Percentiles rank a stretch among this genome's conserved stretches.
Conservation (phyloP, 2,797 vertebrate genomes). For the Oreortyx pictus region DNA sequence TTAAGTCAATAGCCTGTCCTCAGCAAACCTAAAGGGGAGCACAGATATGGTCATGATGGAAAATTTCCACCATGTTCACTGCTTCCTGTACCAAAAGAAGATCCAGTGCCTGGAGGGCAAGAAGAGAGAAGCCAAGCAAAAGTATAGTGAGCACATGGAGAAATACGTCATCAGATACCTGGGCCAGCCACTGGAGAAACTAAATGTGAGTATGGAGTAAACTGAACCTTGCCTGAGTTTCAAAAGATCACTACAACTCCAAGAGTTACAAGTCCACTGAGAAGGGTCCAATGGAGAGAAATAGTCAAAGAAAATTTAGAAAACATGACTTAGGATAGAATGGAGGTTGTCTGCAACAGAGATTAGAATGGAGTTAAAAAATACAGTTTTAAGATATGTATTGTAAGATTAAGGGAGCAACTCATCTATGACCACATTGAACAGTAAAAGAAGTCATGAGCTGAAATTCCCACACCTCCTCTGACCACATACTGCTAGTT, state of each 20-base stretch:
- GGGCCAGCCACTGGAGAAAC: constrained; percentile 67
- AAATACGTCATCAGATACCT: constrained; percentile 20
- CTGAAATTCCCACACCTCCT: not conserved
- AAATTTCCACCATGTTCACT: constrained; percentile 67
- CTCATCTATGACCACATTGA: not conserved
- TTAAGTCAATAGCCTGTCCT: constrained; percentile 39
- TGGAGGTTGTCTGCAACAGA: not conserved
- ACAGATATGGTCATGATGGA: constrained; percentile 69
- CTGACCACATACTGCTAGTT: not conserved
- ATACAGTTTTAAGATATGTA: not conserved
- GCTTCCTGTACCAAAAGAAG: constrained; percentile 47
- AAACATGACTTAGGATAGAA: not conserved
- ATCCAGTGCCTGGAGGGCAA: constrained; percentile 49
- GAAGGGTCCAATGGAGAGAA: not conserved
- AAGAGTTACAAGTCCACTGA: not conserved
- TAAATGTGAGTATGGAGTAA: constrained; percentile 37
- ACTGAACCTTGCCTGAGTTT: not conserved
- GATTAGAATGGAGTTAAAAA: not conserved
- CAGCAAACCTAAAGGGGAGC: constrained; percentile 48
- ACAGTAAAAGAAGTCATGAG: not conserved
- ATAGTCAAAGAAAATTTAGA: not conserved
- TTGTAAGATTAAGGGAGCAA: not conserved
- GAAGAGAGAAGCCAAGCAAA: constrained; percentile 55
- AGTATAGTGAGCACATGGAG: constrained; percentile 29
- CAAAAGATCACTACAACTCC: not conserved